Evolutionary conservation across 2,797 vertebrate species (phyloP).

Genomic region (Ctenopoma multispine): DNA sequence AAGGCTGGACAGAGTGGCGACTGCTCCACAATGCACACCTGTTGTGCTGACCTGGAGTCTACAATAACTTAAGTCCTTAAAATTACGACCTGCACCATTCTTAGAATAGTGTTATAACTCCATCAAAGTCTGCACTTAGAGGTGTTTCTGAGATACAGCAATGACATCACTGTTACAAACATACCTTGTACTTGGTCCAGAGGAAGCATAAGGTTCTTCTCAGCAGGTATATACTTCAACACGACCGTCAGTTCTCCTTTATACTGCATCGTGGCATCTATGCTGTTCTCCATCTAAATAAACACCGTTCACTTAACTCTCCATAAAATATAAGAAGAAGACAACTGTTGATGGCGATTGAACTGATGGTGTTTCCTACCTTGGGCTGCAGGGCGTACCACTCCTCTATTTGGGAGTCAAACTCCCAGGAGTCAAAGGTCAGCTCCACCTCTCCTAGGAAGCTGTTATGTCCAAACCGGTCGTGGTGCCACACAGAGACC

Average conservation of each 20-base stretch:
- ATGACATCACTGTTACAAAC: not conserved
- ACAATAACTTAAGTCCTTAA: too few species aligned
- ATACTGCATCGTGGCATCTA: conserved; percentile 91
- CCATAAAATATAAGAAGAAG: not conserved
- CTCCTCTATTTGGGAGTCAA: conserved; percentile 91
- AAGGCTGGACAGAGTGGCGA: too few species aligned
- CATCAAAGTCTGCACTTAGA: too few species aligned
- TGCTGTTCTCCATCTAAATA: conserved; percentile 83
- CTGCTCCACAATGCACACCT: too few species aligned
- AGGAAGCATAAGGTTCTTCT: conserved; percentile 89
- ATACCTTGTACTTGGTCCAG: conserved; percentile 92
- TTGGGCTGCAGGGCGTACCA: conserved; percentile 94
- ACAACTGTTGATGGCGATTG: not conserved
- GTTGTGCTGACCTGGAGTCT: too few species aligned
- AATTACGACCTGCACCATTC: too few species aligned
- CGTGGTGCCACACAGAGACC: conserved; percentile 97
- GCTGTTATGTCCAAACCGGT: conserved; percentile 94
- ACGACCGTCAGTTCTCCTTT: conserved; percentile 95
- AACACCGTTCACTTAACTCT: conserved; percentile 1
- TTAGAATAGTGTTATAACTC: too few species aligned
- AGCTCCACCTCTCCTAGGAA: conserved; percentile 97
- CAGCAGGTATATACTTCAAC: conserved; percentile 93
- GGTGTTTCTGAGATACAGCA: too few species aligned
- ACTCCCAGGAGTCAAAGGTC: conserved; percentile 96
- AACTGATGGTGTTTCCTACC: conserved; percentile 75